These are phyloP conservation scores for Leptopilina myrica DNA, from an alignment of 2,888 invertebrate species.

Conservation along the genomic window DNA sequence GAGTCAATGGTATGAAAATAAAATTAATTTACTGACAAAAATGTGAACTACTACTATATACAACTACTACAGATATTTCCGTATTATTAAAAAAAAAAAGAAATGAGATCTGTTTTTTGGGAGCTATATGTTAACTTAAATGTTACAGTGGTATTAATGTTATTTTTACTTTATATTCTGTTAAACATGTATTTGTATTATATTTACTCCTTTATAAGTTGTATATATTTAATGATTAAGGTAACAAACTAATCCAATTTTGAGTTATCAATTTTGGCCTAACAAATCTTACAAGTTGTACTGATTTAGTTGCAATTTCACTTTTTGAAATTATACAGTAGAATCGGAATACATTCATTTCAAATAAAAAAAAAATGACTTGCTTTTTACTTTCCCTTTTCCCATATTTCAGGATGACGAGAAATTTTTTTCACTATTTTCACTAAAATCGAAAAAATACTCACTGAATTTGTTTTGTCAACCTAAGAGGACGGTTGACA, in stretches of 20 bases:
- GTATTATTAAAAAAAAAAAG: background rate
- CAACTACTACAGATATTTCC: background rate
- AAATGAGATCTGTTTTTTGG: conserved; percentile 5
- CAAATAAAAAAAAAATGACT: conserved; percentile 28
- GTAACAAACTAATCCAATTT: conserved; percentile 2
- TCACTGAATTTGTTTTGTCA: background rate
- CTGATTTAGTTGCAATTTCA: conserved; percentile 35
- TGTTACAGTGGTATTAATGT: conserved; percentile 40
- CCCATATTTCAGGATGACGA: too few species aligned
- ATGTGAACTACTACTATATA: background rate
- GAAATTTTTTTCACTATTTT: too few species aligned
- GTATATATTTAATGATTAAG: conserved; percentile 33
- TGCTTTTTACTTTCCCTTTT: background rate
- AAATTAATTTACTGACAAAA: conserved; percentile 13
- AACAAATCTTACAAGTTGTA: conserved; percentile 20
- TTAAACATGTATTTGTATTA: conserved; percentile 33
- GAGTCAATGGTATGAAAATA: conserved; percentile 20
- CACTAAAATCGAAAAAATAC: background rate
- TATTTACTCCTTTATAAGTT: conserved; percentile 39
- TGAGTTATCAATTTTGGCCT: background rate
- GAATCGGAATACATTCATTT: conserved; percentile 37
- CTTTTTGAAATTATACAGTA: conserved; percentile 20
- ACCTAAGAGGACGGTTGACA: background rate
- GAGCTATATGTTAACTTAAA: conserved; percentile 15
- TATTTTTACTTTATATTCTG: conserved; percentile 40